Percentiles rank a stretch among this genome's conserved stretches.
phyloP scores from a whole-genome alignment of 2,797 vertebrate species.

The Sebastes kiyomatsui region DNA sequence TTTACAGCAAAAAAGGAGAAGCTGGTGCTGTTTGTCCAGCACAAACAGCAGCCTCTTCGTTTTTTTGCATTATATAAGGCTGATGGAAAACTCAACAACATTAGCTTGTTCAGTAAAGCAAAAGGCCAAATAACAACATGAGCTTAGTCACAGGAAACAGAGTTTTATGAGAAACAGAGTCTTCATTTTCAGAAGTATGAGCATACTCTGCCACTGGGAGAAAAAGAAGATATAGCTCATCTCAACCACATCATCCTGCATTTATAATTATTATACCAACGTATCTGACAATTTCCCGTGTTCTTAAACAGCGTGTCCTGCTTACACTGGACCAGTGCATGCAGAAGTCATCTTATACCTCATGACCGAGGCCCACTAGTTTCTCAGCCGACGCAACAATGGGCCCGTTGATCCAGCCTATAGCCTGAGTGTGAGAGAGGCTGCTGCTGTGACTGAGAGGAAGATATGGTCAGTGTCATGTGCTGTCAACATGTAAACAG shows the following conservation, averaged over 20 bases:
- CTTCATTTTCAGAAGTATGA: neutral
- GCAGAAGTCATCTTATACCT: constrained; percentile 48
- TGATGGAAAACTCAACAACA: constrained; percentile 2
- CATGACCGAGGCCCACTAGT: constrained; percentile 54
- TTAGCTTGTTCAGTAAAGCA: neutral
- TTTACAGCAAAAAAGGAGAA: neutral
- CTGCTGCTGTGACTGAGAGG: constrained; percentile 35
- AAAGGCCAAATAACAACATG: neutral
- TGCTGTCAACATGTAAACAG: constrained; percentile 68
- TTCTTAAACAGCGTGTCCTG: constrained; percentile 1
- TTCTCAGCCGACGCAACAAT: constrained; percentile 57
- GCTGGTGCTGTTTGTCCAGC: neutral
- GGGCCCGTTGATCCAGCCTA: constrained; percentile 57
- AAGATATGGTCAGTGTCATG: constrained; percentile 62
- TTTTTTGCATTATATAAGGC: neutral
- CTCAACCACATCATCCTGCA: neutral
- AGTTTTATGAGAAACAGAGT: neutral
- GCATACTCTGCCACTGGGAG: neutral
- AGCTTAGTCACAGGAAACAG: neutral
- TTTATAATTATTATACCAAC: neutral
- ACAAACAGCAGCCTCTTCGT: neutral
- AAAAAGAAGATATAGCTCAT: neutral
- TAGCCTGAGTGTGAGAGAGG: constrained; percentile 24
- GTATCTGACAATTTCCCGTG: neutral
- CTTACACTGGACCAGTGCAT: neutral